Base-by-base conservation (phyloP, 53 echinoderm and acorn worm genomes). In the Arbacia lixula region DNA sequence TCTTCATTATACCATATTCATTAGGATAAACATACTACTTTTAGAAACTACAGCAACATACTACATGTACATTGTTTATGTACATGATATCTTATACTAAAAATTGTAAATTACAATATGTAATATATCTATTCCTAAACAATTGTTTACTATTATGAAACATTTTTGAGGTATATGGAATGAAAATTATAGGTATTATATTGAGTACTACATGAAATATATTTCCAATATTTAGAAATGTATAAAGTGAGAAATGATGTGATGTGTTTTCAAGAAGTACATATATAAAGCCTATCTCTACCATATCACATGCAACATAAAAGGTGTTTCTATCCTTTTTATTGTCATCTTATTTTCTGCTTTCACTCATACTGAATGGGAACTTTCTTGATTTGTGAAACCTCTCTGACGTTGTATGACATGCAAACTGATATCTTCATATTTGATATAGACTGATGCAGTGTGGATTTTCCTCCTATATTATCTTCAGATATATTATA, bases 211-310 rank as follows among this genome's bases (percentile, higher is more conserved):
- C 64, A 81, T 63, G 64, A 81, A 81, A 63, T 63, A 63, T 81
- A 81, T 81, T 81, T 81, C 82, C 62, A 81, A 63, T 81, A 81
- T 81, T 58, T 77, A 77, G 64, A 46, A 53, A 81, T 81, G 82
- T 81, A 81, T 63, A 81, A 81, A 81, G 82, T 81, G 64, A 46
- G 82, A 81, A 63, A 63, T 81, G 82, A 81, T 81, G 82, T 81
- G 82, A 81, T 46, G 82, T 81, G 82, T 63, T 62, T 81, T 81
- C 43, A 81, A 81, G 54, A 58, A 81, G 46, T 43, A 81, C 43
- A 35, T 50, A n/a, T n/a, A 64, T 63, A 49, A 81, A 81, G 82
- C 82, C 82, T 81, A 49, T 81, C 82, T 81, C 64, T 81, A 63
- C 32, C 31, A 26, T 81, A 81, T 62, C 64, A 81, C 82, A 81